A percentile compares a stretch with the other conserved stretches of the same genome.
These are phyloP conservation scores for Papilio glaucus DNA, from an alignment of 1,140 invertebrate genomes.

Conservation along the genomic window DNA sequence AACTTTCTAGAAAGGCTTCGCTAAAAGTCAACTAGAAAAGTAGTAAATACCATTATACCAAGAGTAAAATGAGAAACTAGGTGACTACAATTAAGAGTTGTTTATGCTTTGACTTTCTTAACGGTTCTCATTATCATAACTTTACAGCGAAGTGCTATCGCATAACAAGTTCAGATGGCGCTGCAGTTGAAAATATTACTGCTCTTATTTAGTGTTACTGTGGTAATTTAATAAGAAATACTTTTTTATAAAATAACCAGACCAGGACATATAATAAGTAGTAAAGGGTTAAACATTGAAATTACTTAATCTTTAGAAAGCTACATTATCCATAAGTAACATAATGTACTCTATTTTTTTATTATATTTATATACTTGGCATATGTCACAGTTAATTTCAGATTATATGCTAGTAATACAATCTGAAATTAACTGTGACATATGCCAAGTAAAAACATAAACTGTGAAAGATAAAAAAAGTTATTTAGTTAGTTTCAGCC, in stretches of 20 bases:
- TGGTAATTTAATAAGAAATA: slow-evolving; percentile 10
- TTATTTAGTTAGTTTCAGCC: too few species aligned
- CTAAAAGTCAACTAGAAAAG: not conserved
- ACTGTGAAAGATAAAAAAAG: too few species aligned
- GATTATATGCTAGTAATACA: too few species aligned
- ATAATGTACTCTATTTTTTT: too few species aligned
- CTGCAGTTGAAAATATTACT: slow-evolving; percentile 17
- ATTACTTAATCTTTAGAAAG: too few species aligned
- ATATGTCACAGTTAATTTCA: too few species aligned
- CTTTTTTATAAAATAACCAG: not conserved
- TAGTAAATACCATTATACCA: not conserved
- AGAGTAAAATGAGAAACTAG: slow-evolving; percentile 11
- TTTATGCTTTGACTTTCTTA: slow-evolving; percentile 20
- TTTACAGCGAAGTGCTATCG: not conserved
- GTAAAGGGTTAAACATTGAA: too few species aligned
- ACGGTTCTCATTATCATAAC: slow-evolving; percentile 27
- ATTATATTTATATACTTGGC: too few species aligned
- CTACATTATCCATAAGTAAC: too few species aligned
- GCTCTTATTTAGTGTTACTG: not conserved
- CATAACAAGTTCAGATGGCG: slow-evolving; percentile 21
- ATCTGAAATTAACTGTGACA: too few species aligned
- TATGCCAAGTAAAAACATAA: too few species aligned
- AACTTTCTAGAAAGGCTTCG: not conserved
- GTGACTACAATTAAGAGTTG: slow-evolving; percentile 24
- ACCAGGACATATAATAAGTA: too few species aligned